Conservation (phyloP, 2,888 invertebrate genomes). For the Unio pictorum region DNA sequence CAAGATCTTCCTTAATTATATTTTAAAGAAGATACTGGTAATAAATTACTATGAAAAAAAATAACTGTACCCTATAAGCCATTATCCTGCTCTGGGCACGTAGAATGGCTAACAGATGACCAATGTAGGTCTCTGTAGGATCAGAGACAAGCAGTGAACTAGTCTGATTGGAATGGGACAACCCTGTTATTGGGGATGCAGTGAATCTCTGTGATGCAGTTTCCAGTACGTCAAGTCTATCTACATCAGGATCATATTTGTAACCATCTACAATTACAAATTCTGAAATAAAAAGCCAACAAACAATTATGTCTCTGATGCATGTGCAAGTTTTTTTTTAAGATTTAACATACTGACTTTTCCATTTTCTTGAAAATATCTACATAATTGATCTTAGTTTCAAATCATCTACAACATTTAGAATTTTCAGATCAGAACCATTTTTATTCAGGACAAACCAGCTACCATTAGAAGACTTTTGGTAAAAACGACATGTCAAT, state of each 20-base stretch:
- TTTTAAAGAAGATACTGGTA: not conserved
- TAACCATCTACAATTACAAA: constrained; percentile 34
- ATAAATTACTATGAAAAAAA: not conserved
- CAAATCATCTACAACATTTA: not conserved
- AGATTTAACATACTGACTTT: not conserved
- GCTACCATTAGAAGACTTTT: too few species aligned
- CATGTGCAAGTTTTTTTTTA: not conserved
- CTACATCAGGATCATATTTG: constrained; percentile 32
- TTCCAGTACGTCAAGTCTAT: constrained; percentile 35
- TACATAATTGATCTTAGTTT: not conserved
- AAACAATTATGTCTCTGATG: not conserved
- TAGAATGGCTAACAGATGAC: constrained; percentile 47
- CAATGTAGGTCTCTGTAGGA: constrained; percentile 34
- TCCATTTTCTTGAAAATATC: not conserved
- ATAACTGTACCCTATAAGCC: constrained; percentile 54
- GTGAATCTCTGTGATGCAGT: constrained; percentile 31
- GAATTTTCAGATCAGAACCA: not conserved
- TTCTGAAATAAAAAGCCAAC: constrained; percentile 18
- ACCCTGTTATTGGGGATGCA: constrained; percentile 11
- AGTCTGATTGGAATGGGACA: not conserved
- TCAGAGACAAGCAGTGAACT: constrained; percentile 25
- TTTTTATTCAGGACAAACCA: too few species aligned
- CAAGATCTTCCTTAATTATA: too few species aligned
- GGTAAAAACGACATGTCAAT: too few species aligned
- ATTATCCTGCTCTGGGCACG: constrained; percentile 51